Evolutionary conservation across 2,113 vertebrate species (phyloP), one percentile per base, ranked within the genome.

Genomic region (Dascyllus trimaculatus): DNA sequence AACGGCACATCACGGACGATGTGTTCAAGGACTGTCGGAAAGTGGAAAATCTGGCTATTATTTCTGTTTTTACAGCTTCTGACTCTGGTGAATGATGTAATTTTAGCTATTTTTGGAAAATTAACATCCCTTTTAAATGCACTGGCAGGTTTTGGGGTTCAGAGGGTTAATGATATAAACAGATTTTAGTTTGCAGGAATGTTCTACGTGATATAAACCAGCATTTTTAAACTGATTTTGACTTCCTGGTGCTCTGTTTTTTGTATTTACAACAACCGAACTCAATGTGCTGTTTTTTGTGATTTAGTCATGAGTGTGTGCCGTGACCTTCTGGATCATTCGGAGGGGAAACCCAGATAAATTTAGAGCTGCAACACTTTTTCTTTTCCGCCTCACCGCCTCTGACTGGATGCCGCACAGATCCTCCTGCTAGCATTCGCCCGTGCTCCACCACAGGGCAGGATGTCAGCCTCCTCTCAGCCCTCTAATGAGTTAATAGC

Each of bases 401-500:
- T 63, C 70, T 66, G 32, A 35, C 32, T 35, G 29, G 45, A 75
- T 58, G 66, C 60, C 24, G 68, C 49, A 24, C 76, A 72, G 78
- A 85, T 78, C 40, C 5, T 5, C 70, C 63, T 73, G 56, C 57
- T 25, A 80, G 66, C 72, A 32, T 51, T 79, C 62, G 14, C 71
- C 72, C 40, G 68, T 57, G 43, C 62, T 65, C 69, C n/a, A 5
- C 77, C 72, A 49, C 32, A 32, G 66, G 68, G 52, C 75, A 78
- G 77, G 72, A 90, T 75, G 69, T 56, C 63, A 84, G 81, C 63
- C 75, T 84, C 59, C 71, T 71, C 48, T 66, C 35, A 72, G 85
- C 80, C 72, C 75, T 83, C 78, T 90, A 79, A 87, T 79, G 81
- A 88, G 68, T 81, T 90, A 85, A 85, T 82, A 78, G 81, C 83